Conservation (phyloP, 2,113 vertebrate genomes). For the Trogon melanurus region DNA sequence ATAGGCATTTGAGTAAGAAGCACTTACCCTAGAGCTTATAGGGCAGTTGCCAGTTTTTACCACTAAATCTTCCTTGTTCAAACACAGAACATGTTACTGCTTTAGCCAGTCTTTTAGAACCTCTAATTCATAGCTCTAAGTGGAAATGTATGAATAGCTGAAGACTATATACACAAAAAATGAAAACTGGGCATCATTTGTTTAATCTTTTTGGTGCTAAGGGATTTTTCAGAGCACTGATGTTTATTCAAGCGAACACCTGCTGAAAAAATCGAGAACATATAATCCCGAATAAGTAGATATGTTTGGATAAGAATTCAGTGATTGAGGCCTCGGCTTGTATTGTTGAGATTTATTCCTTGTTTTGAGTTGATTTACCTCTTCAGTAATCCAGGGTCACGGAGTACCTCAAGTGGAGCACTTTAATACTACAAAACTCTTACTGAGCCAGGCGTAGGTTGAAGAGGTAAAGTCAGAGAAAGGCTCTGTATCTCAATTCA, state of each 20-base stretch:
- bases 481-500: not conserved
- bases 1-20: not conserved
- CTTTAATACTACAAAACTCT: not conserved
- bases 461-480: not conserved
- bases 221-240: not conserved
- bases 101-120: not conserved
- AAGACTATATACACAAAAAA: not conserved
- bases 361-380: not conserved
- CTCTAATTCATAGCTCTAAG: not conserved
- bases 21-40: not conserved
- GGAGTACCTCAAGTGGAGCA: not conserved
- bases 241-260: constrained; percentile 4
- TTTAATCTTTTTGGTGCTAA: not conserved
- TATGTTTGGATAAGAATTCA: not conserved
- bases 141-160: not conserved
- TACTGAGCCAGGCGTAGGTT: not conserved
- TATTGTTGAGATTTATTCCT: not conserved
- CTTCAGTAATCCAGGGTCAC: not conserved
- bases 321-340: not conserved
- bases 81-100: not conserved
- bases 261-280: not conserved
- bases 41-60: not conserved
- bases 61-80: not conserved
- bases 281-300: not conserved
- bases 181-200: not conserved